A percentile compares a stretch with the other conserved stretches of the same genome.
These are phyloP conservation scores for Neogobius melanostomus DNA, from an alignment of 2,113 vertebrate genomes.

Conservation along the genomic window DNA sequence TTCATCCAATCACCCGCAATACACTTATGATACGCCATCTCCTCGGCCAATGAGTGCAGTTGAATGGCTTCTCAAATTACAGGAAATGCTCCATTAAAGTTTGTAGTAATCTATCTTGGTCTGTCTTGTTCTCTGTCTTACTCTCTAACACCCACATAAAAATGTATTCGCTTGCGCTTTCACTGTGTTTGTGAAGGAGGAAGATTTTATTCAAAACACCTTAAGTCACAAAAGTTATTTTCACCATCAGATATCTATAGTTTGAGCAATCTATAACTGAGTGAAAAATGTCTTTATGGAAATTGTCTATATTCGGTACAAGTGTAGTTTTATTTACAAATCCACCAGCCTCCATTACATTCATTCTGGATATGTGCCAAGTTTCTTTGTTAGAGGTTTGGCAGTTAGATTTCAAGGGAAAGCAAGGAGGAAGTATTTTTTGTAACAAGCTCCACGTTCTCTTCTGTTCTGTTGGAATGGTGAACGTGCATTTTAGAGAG, in stretches of 20 bases:
- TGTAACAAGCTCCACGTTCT: slow-evolving; percentile 8
- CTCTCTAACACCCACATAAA: neutral
- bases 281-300: too few relatives aligned
- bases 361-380: neutral
- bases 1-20: slow-evolving; percentile 48
- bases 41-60: slow-evolving; percentile 19
- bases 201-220: neutral
- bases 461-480: neutral
- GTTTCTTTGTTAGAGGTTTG: slow-evolving; percentile 23
- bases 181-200: neutral
- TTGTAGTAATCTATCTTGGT: neutral
- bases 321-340: neutral
- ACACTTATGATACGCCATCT: neutral
- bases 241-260: neutral
- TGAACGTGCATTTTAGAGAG: too few relatives aligned
- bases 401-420: slow-evolving; percentile 34
- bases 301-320: neutral
- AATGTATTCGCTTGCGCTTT: neutral
- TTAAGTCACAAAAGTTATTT: neutral
- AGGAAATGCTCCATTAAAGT: slow-evolving; percentile 29
- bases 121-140: neutral
- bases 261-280: too few relatives aligned
- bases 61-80: slow-evolving; percentile 42
- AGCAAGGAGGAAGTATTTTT: slow-evolving; percentile 40
- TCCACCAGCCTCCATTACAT: neutral